Base-by-base conservation (phyloP, 2,797 vertebrate species). In the Anabacerthia variegaticeps region DNA sequence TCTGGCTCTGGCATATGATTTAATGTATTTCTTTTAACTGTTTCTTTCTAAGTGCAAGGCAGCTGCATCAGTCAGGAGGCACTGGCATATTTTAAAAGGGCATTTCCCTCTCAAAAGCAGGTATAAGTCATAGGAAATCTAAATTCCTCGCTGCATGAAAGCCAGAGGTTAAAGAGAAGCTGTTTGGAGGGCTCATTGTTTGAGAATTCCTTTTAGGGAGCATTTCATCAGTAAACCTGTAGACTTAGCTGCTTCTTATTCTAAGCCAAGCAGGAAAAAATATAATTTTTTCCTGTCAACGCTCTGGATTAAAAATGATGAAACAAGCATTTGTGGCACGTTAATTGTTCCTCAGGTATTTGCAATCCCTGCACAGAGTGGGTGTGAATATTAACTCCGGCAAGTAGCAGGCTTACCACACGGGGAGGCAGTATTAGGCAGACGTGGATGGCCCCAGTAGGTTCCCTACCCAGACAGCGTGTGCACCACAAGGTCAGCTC, bases 401-500 rank as follows among this genome's bases (percentile, higher is more conserved):
- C 58, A 74, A 48, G 72, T 71, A 78, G 81, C 85, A 78, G 34
- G 61, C 56, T 94, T 44, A 71, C 39, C 66, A 11, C 59, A 6
- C 5, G 1, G 63, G 82, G 54, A 82, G 92, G 83, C 83, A 5
- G 12, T 13, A 7, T 61, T 48, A 92, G 86, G 59, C 92, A 90
- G 88, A 39, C 49, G 7, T 10, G 28, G 56, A 68, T 5, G 85
- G 75, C 62, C 92, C 93, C 96, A 73, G 72, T 4, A 67, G 90
- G 93, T 67, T 96, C 84, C 76, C 82, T 75, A 26, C 87, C 59
- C 85, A 91, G 92, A 46, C 61, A 32, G 67, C 3, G 9, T 71
- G 62, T 83, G 72, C 90, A 67, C 8, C 32, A 36, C 84, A 98
- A 98, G 94, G 97, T 96, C 96, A 94, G 49, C 56, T 54, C 58